phyloP scores from a whole-genome alignment of 2,888 invertebrate genomes.

The Orthosia cruda region DNA sequence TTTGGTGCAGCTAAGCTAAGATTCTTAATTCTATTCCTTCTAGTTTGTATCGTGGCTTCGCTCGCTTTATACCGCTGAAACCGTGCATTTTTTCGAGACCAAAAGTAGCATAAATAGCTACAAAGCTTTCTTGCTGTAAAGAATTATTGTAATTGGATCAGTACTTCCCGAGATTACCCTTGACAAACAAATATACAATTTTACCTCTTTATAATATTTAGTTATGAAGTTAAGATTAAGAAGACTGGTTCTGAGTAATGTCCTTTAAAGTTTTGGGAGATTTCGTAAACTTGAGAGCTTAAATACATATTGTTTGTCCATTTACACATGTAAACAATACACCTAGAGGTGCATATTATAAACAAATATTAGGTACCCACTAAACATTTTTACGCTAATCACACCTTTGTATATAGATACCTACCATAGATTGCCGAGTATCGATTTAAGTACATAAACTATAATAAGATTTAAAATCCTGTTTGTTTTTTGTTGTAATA shows the following conservation, averaged over 20 bases:
- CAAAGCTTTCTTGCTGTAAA: too few species aligned
- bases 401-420: constrained; percentile 11
- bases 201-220: too few species aligned
- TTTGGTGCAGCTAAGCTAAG: not conserved
- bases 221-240: too few species aligned
- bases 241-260: not conserved
- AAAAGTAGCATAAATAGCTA: too few species aligned
- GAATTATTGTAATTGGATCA: too few species aligned
- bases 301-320: constrained; percentile 18
- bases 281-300: constrained; percentile 20
- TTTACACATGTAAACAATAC: constrained; percentile 33
- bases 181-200: too few species aligned
- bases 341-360: constrained; percentile 8
- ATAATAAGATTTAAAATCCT: constrained; percentile 15
- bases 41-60: too few species aligned
- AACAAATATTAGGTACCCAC: constrained; percentile 28
- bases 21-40: not conserved
- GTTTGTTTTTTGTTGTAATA: not conserved
- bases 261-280: constrained; percentile 10
- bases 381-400: constrained; percentile 1
- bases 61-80: too few species aligned
- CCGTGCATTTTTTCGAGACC: too few species aligned
- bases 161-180: too few species aligned
- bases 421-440: too few species aligned
- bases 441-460: not conserved